Evolutionary conservation across 2,113 vertebrate genomes (phyloP), one percentile per base, ranked within the genome.

Genomic region (Rattus rattus): DNA sequence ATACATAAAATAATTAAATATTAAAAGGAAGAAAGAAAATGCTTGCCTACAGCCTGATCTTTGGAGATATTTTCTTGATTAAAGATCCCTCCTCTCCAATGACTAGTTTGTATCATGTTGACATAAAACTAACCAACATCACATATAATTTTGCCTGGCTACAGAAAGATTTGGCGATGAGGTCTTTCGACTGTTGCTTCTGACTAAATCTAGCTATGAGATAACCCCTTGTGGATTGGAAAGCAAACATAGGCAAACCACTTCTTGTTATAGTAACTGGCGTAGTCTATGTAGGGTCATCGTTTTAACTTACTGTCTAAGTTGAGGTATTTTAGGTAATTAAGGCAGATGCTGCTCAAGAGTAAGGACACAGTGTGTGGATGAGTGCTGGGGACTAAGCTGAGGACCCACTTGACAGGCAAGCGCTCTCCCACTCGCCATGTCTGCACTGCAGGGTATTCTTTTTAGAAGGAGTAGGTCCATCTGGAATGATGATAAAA

Each of bases 131-230:
- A 73, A 36, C 36, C 70, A 76, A 28, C 11, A 47, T 85, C 39
- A 65, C 24, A 85, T 47, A 67, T 52, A 52, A 86, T 26, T 54
- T 49, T 36, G 7, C 3, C 4, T 80, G 30, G 16, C 17, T 54
- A 36, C 30, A 80, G 49, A 80, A 80, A 73, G 56, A 73, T 67
- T 88, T 72, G 52, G 22, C 61, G 30, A 88, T 47, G 36, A 83
- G 28, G 59, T 2, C 8, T 14, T 95, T 65, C 88, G 47, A 61
- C 54, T 92, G 47, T 59, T 95, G 76, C 76, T 90, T 95, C 49
- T 43, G 79, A 54, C 47, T 85, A 88, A 95, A 81, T 83, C 39
- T 65, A 95, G 24, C 39, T 97, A 86, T 95, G 75, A 56, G 47
- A 69, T 88, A 16, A 36, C 16, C 7, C 17, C 17, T 59, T n/a